Evolutionary conservation across 2,888 invertebrate species (phyloP).

Genomic region (Parnassius mnemosyne): DNA sequence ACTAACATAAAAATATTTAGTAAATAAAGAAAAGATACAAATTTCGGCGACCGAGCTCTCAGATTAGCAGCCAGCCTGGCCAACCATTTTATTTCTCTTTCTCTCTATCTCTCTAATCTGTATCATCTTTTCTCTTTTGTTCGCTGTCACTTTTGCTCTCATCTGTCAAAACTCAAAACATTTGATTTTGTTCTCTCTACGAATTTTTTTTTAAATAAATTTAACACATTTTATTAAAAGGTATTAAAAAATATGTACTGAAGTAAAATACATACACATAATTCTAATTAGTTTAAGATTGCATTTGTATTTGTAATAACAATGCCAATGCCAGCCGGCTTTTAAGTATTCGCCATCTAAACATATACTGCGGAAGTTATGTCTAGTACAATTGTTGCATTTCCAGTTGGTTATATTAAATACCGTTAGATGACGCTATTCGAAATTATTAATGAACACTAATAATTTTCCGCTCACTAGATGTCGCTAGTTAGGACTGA

Average conservation of each 20-base stretch:
- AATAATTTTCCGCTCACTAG: too few species aligned
- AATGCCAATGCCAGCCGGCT: too few species aligned
- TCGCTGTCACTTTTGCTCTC: conserved; percentile 35
- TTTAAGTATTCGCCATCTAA: conserved; percentile 21
- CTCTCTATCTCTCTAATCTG: not conserved
- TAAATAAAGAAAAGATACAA: conserved; percentile 40
- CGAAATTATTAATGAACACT: too few species aligned
- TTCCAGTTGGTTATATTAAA: not conserved
- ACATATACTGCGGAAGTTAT: not conserved
- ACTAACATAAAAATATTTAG: conserved; percentile 1
- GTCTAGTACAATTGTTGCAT: not conserved
- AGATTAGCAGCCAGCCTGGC: conserved; percentile 49
- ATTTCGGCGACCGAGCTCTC: conserved; percentile 39
- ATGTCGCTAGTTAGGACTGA: too few species aligned
- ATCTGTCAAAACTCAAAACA: conserved; percentile 33
- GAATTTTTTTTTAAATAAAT: too few species aligned
- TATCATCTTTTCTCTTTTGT: too few species aligned
- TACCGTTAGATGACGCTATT: conserved; percentile 7
- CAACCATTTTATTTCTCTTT: conserved; percentile 60
- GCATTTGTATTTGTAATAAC: too few species aligned
- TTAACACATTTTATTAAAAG: too few species aligned
- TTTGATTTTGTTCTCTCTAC: conserved; percentile 5
- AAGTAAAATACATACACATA: too few species aligned
- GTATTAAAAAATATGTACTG: too few species aligned
- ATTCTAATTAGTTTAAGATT: too few species aligned